Evolutionary conservation across 2,888 invertebrate species (phyloP).

Genomic region (Nemotelus nigrinus): DNA sequence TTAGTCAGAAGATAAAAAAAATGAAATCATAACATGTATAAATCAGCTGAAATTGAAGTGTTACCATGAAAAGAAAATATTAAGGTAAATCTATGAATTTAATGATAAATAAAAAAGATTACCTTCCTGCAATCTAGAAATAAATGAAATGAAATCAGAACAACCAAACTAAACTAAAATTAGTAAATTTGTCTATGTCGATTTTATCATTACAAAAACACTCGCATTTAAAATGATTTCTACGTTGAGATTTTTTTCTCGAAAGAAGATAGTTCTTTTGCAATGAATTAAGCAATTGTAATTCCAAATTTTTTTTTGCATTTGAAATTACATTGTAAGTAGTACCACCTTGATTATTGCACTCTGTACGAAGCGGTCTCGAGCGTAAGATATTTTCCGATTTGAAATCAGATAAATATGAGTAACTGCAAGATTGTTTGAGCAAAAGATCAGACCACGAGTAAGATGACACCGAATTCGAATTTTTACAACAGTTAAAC

Average conservation of each 20-base stretch:
- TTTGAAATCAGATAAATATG: too few relatives aligned
- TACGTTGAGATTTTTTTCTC: too few relatives aligned
- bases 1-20: neutral
- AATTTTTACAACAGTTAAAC: too few relatives aligned
- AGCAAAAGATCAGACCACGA: too few relatives aligned
- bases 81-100: neutral
- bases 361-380: neutral
- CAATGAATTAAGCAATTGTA: neutral
- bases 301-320: neutral
- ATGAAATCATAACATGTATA: neutral
- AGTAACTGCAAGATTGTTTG: too few relatives aligned
- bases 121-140: neutral
- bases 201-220: slow-evolving; percentile 51
- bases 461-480: too few relatives aligned
- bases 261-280: neutral
- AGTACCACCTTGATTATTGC: slow-evolving; percentile 1
- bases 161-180: slow-evolving; percentile 47
- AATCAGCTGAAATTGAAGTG: neutral
- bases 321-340: neutral
- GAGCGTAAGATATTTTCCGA: too few relatives aligned
- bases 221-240: too few relatives aligned
- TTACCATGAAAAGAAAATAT: neutral
- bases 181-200: slow-evolving; percentile 56
- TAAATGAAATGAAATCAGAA: neutral
- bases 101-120: too few relatives aligned